phyloP scores from a whole-genome alignment of 2,113 vertebrate genomes.

The Engraulis encrasicolus region DNA sequence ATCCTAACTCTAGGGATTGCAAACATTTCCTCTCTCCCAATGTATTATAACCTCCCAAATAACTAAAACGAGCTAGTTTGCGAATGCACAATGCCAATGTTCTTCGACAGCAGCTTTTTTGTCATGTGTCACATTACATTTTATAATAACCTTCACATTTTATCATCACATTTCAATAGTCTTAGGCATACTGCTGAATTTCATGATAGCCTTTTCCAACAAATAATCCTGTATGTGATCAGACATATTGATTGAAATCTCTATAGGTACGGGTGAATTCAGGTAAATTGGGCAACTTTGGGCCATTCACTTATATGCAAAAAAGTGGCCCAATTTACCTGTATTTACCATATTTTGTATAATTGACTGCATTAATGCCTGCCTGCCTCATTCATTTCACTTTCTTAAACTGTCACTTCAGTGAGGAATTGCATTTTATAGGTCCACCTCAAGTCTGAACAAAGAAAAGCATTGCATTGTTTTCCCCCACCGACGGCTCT shows the following conservation, averaged over 20 bases:
- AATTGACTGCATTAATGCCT: slow-evolving; percentile 50
- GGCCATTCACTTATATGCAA: too few species aligned
- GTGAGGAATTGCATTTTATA: slow-evolving; percentile 46
- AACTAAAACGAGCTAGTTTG: too few species aligned
- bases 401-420: slow-evolving; percentile 11
- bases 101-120: too few species aligned
- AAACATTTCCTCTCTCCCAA: not conserved
- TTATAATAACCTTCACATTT: too few species aligned
- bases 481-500: slow-evolving; percentile 29
- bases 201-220: not conserved
- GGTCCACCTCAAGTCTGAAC: slow-evolving; percentile 53
- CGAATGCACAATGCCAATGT: too few species aligned
- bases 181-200: too few species aligned
- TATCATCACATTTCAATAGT: too few species aligned
- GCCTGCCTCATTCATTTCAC: slow-evolving; percentile 46
- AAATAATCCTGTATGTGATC: not conserved
- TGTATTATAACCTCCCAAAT: too few species aligned
- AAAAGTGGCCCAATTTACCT: too few species aligned
- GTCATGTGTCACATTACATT: too few species aligned
- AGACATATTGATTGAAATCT: not conserved
- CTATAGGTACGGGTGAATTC: too few species aligned
- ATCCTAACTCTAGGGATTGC: not conserved
- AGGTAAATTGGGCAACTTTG: too few species aligned
- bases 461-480: slow-evolving; percentile 77
- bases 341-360: slow-evolving; percentile 21